These are phyloP conservation scores for Papilio polytes DNA, from an alignment of 1,140 invertebrate genomes.

Conservation along the genomic window DNA sequence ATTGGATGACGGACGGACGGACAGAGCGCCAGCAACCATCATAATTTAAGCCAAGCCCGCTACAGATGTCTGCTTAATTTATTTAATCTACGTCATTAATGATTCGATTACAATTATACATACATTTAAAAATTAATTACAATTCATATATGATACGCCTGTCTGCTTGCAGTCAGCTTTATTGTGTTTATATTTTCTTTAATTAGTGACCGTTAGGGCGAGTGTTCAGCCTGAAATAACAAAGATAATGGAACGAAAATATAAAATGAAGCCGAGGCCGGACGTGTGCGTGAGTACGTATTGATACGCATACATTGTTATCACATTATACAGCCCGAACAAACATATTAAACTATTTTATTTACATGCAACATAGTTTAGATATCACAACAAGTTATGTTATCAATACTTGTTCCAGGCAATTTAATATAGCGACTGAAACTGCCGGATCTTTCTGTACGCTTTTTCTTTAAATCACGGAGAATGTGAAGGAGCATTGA, in stretches of 20 bases:
- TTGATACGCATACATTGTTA: neutral
- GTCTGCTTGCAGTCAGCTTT: neutral
- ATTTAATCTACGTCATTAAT: neutral
- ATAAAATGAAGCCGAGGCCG: neutral
- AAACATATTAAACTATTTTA: neutral
- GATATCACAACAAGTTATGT: neutral
- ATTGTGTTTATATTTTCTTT: conserved; percentile 17
- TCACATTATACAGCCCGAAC: neutral
- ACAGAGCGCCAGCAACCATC: neutral
- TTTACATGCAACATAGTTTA: neutral
- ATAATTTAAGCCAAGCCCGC: neutral
- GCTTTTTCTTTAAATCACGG: neutral
- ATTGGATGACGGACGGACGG: neutral
- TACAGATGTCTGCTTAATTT: conserved; percentile 16
- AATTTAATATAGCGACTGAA: neutral
- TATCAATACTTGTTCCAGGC: neutral
- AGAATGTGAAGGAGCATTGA: too few species aligned
- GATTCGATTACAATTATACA: neutral
- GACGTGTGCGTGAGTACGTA: neutral
- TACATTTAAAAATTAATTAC: neutral
- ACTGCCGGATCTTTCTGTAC: neutral
- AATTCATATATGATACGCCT: neutral
- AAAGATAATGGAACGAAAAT: neutral
- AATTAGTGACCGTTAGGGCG: neutral
- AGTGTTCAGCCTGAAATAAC: neutral